These are phyloP conservation scores for Beris morrisii DNA, from an alignment of 2,888 invertebrate genomes.

Conservation along the genomic window DNA sequence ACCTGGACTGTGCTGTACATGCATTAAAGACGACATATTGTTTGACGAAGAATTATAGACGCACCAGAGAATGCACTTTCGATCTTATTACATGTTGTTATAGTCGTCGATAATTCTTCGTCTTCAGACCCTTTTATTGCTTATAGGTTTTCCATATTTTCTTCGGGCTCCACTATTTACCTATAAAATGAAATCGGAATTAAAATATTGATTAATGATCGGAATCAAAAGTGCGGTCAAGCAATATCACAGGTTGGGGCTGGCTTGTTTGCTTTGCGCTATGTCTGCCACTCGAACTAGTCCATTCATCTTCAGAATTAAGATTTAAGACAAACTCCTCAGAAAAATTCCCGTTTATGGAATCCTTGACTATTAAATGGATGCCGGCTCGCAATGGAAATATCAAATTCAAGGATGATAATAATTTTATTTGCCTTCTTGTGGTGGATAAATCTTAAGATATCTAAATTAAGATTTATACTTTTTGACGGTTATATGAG, in stretches of 20 bases:
- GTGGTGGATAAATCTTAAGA: slow-evolving; percentile 9
- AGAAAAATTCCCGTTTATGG: not conserved
- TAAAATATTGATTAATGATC: slow-evolving; percentile 17
- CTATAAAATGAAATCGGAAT: slow-evolving; percentile 14
- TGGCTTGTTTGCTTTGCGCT: not conserved
- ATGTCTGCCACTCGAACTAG: not conserved
- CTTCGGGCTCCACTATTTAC: slow-evolving; percentile 1
- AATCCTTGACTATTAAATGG: not conserved
- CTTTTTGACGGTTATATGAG: slow-evolving; percentile 24
- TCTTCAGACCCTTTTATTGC: not conserved
- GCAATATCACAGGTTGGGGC: not conserved
- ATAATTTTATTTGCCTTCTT: slow-evolving; percentile 15
- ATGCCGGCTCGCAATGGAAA: not conserved
- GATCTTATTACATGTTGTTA: not conserved
- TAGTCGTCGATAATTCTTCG: not conserved
- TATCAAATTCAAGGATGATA: slow-evolving; percentile 28
- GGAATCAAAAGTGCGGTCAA: not conserved
- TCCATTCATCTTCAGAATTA: not conserved
- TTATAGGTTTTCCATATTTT: not conserved
- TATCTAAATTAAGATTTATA: slow-evolving; percentile 30
- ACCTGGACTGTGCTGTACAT: not conserved
- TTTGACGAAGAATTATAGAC: not conserved
- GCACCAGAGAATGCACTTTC: not conserved
- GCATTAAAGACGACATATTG: not conserved
- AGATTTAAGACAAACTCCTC: too few species aligned